Conservation (phyloP, 2,113 vertebrate genomes). For the Cochlearius cochlearius region DNA sequence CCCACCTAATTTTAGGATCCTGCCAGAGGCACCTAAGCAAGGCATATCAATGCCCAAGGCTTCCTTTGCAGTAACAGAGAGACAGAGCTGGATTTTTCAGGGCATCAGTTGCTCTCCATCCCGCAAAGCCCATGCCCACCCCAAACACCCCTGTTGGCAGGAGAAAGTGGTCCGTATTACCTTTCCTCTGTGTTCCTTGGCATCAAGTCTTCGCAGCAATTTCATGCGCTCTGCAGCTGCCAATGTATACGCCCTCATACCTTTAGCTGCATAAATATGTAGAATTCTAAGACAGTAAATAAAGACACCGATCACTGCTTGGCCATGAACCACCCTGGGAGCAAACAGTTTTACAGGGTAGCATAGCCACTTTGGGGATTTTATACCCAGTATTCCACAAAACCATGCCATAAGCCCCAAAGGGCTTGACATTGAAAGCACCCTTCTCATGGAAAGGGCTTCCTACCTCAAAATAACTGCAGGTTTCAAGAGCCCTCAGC, state of each 20-base stretch:
- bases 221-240: slow-evolving; percentile 53
- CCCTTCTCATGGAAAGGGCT: not conserved
- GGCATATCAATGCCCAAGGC: fast-evolving
- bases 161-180: not conserved
- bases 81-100: not conserved
- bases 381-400: not conserved
- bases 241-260: slow-evolving; percentile 36
- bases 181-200: slow-evolving; percentile 68
- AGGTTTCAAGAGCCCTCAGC: not conserved
- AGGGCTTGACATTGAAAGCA: not conserved
- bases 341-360: not conserved
- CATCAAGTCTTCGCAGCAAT: slow-evolving; percentile 38
- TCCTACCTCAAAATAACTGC: not conserved
- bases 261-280: slow-evolving; percentile 67
- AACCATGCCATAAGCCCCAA: not conserved
- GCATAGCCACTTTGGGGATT: not conserved
- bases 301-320: slow-evolving; percentile 2
- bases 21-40: not conserved
- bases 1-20: not conserved
- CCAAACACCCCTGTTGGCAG: not conserved
- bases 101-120: not conserved
- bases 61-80: not conserved
- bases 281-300: slow-evolving; percentile 68
- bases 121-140: not conserved
- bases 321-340: not conserved